Conservation (phyloP, 2,888 invertebrate species). For the Blastobasis adustella region DNA sequence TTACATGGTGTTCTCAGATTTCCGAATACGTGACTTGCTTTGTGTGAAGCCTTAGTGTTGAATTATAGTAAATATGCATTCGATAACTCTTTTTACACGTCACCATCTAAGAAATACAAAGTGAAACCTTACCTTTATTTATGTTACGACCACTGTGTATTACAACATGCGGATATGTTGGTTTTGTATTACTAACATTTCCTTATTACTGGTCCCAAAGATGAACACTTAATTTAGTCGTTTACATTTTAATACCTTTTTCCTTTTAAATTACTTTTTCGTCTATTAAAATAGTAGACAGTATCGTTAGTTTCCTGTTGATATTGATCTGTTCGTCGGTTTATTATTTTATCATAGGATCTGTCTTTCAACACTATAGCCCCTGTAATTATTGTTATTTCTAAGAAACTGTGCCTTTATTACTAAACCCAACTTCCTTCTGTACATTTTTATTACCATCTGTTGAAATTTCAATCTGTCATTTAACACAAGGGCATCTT, state of each 20-base stretch:
- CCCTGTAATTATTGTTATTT: too few relatives aligned
- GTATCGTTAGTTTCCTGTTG: too few relatives aligned
- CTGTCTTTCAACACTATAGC: too few relatives aligned
- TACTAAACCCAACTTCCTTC: too few relatives aligned
- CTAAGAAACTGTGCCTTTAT: too few relatives aligned
- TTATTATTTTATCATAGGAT: too few relatives aligned
- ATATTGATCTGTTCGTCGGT: too few relatives aligned
- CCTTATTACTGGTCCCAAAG: conserved; percentile 28
- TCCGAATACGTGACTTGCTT: conserved; percentile 65
- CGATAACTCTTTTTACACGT: conserved; percentile 17
- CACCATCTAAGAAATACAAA: conserved; percentile 1
- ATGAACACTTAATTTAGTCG: conserved; percentile 30
- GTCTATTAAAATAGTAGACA: background rate
- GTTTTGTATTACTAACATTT: conserved; percentile 24
- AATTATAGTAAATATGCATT: conserved; percentile 60
- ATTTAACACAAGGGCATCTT: conserved; percentile 18
- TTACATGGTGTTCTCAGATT: conserved; percentile 65
- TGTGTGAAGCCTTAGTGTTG: conserved; percentile 50
- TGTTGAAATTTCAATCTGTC: conserved; percentile 12
- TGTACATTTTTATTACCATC: too few relatives aligned
- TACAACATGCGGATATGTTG: conserved; percentile 23
- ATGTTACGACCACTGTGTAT: conserved; percentile 42
- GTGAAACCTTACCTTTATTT: conserved; percentile 48
- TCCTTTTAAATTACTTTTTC: conserved; percentile 10
- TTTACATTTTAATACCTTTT: too few relatives aligned